Conservation (phyloP, 2,888 invertebrate species). For the Polyommatus icarus region DNA sequence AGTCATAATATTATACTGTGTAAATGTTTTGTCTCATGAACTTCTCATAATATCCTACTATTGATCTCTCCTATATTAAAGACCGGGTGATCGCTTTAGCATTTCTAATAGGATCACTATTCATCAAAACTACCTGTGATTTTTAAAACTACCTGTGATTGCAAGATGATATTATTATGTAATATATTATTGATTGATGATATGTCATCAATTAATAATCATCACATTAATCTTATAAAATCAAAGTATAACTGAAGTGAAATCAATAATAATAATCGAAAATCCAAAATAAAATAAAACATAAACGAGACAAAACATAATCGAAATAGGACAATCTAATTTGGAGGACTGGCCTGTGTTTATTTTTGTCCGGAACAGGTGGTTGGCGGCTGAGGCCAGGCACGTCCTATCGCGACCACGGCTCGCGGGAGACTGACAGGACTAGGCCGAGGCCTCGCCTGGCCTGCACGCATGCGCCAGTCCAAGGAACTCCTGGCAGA, state of each 20-base stretch:
- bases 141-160: not conserved
- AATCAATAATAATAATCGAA: not conserved
- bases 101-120: not conserved
- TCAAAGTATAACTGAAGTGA: not conserved
- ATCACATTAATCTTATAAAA: not conserved
- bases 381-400: slow-evolving; percentile 36
- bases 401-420: slow-evolving; percentile 34
- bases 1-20: not conserved
- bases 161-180: too few relatives aligned
- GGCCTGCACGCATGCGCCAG: slow-evolving; percentile 19
- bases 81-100: not conserved
- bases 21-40: not conserved
- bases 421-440: slow-evolving; percentile 38
- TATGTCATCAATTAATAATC: too few relatives aligned
- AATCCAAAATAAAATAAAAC: not conserved
- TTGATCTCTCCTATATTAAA: not conserved
- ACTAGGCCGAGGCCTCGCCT: slow-evolving; percentile 11
- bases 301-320: not conserved
- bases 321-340: not conserved
- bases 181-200: too few relatives aligned
- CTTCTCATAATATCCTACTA: not conserved
- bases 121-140: not conserved
- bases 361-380: slow-evolving; percentile 40
- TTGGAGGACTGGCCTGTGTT: slow-evolving; percentile 27
- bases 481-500: slow-evolving; percentile 11